Evolutionary conservation across 1,140 invertebrate genomes (phyloP), one percentile per base, ranked within the genome.

Genomic region (Trypoxylus dichotomus): DNA sequence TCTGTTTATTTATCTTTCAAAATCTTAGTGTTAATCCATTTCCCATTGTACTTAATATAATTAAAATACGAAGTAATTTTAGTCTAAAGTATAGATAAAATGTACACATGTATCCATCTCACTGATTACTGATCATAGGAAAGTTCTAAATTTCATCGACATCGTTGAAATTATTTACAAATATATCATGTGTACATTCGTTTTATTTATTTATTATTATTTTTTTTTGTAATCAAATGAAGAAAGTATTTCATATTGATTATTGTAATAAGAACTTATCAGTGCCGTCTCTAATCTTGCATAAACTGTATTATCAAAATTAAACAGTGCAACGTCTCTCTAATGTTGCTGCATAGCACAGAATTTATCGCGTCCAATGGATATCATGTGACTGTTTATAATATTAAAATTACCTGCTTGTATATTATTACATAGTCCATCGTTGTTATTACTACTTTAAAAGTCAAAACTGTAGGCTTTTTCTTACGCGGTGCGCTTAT

Each of bases 251-350:
- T 68, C 24, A 68, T 60, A 21, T 19, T 19, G 7, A n/a, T 68
- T 24, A 54, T 5, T 54, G 47, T 68, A 68, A 68, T 68, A 68
- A 27, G 21, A 29, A 25, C 27, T 68, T 68, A 68, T 68, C 60
- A 25, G 7, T 15, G 6, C 7, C 1, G 47, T 24, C 1, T 24
- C 21, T 24, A 68, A 68, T 68, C 60, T 68, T 68, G 60, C 60
- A 68, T 68, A 68, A 68, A 68, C 24, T 7, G 7, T 29, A 3
- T 68, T 68, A 68, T 68, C 60, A 68, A 68, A 68, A 29, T 68
- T 24, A 68, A 68, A 68, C 27, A 68, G 8, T 68, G 19, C 7
- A 25, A n/a, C n/a, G n/a, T 68, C 15, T 68, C 8, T 68, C 3
- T 15, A 8, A 27, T 68, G 24, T 29, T 24, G 27, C 27, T 68